Conservation (phyloP, 2,888 invertebrate genomes). For the Campoplex capitator region DNA sequence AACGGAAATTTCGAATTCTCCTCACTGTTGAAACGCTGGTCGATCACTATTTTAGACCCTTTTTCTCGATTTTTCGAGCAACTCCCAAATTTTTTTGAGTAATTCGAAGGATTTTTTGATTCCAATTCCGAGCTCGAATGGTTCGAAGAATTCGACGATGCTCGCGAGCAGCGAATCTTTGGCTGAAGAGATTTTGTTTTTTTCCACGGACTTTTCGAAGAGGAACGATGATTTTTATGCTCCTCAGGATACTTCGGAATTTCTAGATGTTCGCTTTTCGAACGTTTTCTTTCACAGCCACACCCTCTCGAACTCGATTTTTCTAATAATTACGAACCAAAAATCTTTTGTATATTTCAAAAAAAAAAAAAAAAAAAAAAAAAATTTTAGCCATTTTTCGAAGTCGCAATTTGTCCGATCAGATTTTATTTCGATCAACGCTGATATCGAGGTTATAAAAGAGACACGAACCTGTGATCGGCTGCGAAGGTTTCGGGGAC, state of each 20-base stretch:
- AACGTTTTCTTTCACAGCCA: conserved; percentile 3
- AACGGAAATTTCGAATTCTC: neutral
- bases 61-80: neutral
- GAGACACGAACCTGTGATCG: conserved; percentile 28
- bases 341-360: neutral
- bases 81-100: neutral
- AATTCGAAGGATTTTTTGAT: neutral
- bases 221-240: conserved; percentile 11
- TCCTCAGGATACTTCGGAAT: conserved; percentile 1
- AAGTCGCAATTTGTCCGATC: neutral
- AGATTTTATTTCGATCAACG: too few relatives aligned
- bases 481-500: conserved; percentile 47
- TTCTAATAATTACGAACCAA: conserved; percentile 9
- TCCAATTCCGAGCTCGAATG: conserved; percentile 21
- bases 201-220: conserved; percentile 36
- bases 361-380: neutral
- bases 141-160: neutral
- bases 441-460: too few relatives aligned
- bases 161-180: neutral
- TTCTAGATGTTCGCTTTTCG: conserved; percentile 12
- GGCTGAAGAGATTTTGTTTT: neutral
- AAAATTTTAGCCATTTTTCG: neutral
- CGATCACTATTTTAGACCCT: neutral
- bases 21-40: neutral
- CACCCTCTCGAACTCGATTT: neutral